Conservation (phyloP, 2,888 invertebrate species). For the Ptychoptera albimana region DNA sequence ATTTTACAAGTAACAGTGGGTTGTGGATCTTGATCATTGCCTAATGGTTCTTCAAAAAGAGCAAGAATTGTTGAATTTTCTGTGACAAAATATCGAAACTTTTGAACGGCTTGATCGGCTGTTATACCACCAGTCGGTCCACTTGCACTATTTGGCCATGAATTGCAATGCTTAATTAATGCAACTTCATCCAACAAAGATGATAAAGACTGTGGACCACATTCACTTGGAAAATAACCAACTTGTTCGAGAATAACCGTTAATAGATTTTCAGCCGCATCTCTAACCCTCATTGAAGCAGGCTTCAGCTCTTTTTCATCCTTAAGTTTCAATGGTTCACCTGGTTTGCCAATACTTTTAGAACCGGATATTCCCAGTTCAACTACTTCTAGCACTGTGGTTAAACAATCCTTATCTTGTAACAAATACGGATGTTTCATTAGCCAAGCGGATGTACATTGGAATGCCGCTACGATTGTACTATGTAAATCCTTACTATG, state of each 20-base stretch:
- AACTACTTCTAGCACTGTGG: slow-evolving; percentile 88
- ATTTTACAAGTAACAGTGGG: slow-evolving; percentile 58
- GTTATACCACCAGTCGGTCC: slow-evolving; percentile 15
- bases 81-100: slow-evolving; percentile 77
- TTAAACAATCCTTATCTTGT: slow-evolving; percentile 81
- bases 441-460: slow-evolving; percentile 85
- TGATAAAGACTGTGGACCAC: slow-evolving; percentile 68
- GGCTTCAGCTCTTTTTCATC: slow-evolving; percentile 93
- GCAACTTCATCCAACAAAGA: slow-evolving; percentile 80
- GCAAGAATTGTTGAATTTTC: slow-evolving; percentile 82
- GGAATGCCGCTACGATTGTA: slow-evolving; percentile 82
- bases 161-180: slow-evolving; percentile 57
- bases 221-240: slow-evolving; percentile 70
- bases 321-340: slow-evolving; percentile 81
- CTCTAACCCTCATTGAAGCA: slow-evolving; percentile 92
- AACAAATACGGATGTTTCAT: slow-evolving; percentile 78
- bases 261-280: slow-evolving; percentile 89
- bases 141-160: slow-evolving; percentile 29
- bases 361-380: slow-evolving; percentile 95
- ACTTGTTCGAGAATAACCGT: slow-evolving; percentile 84
- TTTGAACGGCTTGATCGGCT: slow-evolving; percentile 42
- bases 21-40: slow-evolving; percentile 85
- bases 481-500: slow-evolving; percentile 92
- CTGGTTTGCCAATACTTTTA: slow-evolving; percentile 73
- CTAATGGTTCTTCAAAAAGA: slow-evolving; percentile 78